Conservation (phyloP, 2,888 invertebrate genomes). For the Calliopum simillimum region DNA sequence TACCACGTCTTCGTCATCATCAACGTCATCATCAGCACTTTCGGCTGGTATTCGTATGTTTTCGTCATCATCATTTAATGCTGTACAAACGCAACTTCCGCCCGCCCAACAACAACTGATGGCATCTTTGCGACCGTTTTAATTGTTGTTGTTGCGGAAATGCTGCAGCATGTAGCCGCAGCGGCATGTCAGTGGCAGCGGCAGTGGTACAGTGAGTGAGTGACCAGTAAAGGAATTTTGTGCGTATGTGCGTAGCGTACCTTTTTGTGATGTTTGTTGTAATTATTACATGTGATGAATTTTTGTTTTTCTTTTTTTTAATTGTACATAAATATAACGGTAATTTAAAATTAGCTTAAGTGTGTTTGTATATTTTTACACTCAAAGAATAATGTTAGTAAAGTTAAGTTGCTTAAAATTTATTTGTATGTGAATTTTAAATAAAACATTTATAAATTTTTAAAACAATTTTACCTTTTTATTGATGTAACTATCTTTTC, state of each 20-base stretch:
- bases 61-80: conserved; percentile 42
- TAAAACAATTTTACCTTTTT: too few species aligned
- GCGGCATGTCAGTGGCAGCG: neutral
- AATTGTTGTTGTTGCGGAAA: too few species aligned
- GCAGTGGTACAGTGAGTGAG: neutral
- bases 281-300: neutral
- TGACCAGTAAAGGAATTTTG: too few species aligned
- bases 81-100: conserved; percentile 41
- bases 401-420: neutral
- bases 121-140: conserved; percentile 53
- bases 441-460: too few species aligned
- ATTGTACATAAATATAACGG: neutral
- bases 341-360: too few species aligned
- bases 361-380: neutral
- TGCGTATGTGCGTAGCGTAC: too few species aligned
- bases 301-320: neutral
- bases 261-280: neutral
- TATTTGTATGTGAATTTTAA: too few species aligned
- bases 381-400: neutral
- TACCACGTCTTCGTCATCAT: conserved; percentile 42
- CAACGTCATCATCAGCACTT: conserved; percentile 43
- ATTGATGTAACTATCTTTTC: too few species aligned
- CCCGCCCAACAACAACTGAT: conserved; percentile 58
- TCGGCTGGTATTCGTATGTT: conserved; percentile 48
- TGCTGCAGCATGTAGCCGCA: neutral